phyloP scores from a whole-genome alignment of 2,797 vertebrate species.

The Poecile montanus region DNA sequence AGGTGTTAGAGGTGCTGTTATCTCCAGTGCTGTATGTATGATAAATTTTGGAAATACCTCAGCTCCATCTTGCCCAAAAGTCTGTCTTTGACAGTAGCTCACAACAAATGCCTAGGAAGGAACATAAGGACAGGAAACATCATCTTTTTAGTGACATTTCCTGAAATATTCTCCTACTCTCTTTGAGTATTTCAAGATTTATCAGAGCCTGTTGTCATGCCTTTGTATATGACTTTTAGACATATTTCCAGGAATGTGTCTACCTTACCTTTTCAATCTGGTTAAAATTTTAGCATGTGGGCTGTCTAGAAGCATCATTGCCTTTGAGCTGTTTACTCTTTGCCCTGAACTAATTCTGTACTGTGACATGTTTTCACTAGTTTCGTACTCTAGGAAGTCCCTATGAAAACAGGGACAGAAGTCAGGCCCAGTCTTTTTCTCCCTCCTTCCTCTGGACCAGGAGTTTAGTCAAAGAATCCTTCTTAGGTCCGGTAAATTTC shows the following conservation, averaged over 20 bases:
- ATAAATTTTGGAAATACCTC: neutral
- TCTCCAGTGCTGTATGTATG: neutral
- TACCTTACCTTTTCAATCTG: neutral
- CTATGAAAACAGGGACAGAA: neutral
- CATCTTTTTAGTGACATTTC: neutral
- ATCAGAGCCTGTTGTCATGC: neutral
- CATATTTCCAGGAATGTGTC: neutral
- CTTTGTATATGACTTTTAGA: neutral
- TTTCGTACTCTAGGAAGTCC: neutral
- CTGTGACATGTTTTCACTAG: neutral
- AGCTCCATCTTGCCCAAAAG: neutral
- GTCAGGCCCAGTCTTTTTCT: neutral
- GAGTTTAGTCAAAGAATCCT: neutral
- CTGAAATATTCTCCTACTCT: neutral
- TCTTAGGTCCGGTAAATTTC: neutral
- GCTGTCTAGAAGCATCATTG: neutral
- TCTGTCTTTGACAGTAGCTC: neutral
- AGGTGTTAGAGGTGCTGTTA: neutral
- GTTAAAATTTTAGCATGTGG: neutral
- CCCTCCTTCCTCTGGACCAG: neutral
- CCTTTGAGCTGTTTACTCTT: neutral
- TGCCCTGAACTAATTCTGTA: neutral
- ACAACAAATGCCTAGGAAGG: neutral
- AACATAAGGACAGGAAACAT: neutral
- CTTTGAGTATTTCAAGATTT: neutral